Evolutionary conservation across 1,140 invertebrate species (phyloP), one percentile per base, ranked within the genome.

Genomic region (Drosophila kepulauana): DNA sequence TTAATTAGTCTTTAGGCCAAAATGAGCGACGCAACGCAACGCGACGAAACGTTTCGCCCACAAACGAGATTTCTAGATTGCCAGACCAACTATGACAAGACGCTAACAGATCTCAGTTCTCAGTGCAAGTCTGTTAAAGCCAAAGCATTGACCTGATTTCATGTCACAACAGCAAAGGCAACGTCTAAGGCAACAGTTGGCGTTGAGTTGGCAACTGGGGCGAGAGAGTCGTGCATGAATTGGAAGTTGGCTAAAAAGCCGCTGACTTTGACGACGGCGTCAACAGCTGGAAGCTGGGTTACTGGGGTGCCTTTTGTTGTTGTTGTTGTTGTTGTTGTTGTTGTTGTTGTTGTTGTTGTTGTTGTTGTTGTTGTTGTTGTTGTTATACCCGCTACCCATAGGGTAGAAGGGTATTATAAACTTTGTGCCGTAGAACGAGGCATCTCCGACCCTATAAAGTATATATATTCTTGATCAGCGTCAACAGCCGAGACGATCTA

Each of bases 141-240:
- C 73, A 41, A 82, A 82, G 77, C 84, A 87, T 88, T 88, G 82
- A 75, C 82, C 82, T 77, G 77, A 87, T 87, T 87, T 86, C 13
- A 5, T 33, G 58, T 62, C 28, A 54, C 51, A 46, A 38, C 65
- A 43, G 64, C 71, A 20, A 20, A 20, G 52, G 64, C 77, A 20
- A 73, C 38, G 20, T 20, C 20, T 20, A 20, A 20, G 66, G 65
- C 67, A 54, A 81, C 77, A 84, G 64, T 73, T 82, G 80, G 75
- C 80, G 68, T 62, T 61, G 61, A 71, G 70, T 81, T 58, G 58
- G 74, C 62, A 84, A 77, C 81, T 85, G 66, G 68, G 62, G 48
- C 79, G 35, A 54, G 68, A 38, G 68, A 38, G 56, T 46, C 57
- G 64, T 52, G 64, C 52, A 61, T 62, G 51, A 54, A 54, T 54